Evolutionary conservation across 2,888 invertebrate species (phyloP), one percentile per base, ranked within the genome.

Genomic region (Heteropelma amictum): DNA sequence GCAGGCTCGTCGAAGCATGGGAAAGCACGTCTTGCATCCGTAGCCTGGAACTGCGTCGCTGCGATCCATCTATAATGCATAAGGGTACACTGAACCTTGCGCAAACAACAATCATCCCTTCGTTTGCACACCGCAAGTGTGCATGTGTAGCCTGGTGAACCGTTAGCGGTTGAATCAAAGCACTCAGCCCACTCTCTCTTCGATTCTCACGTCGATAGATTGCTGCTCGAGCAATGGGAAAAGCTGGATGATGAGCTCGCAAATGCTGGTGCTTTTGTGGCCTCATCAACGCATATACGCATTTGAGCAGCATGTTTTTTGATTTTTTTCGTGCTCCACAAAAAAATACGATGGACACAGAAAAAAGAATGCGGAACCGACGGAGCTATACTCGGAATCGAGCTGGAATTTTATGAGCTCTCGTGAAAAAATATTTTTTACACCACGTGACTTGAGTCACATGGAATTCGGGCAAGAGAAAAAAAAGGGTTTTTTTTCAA

Each of bases 1-100:
- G 94, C 94, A 0, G 96, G 96, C 87, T 96, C 96, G 87, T 96
- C 96, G 90, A 96, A 96, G 88, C 96, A 96, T 0, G 96, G 96
- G 89, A 96, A 96, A 3, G 95, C 95, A 71, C 93, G 92, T 12
- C 95, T 91, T 0, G 95, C 95, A 84, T 95, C 95, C 56, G 95
- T 95, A 1, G 95, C 93, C 86, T 96, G 95, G 87, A 96, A 95
- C 89, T 96, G 95, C 2, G 95, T 95, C 0, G 94, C 93, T 6
- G 94, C 95, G 83, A 95, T 92, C 95, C 95, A 95, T 89, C 95
- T 95, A 87, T 19, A 89, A 87, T 80, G 82, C 56, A 75, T 42
- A 75, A 77, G 67, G 42, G 63, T 17, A 58, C 33, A 56, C 38
- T 12, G 28, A 76, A 76, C 69, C 38, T 63, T 72, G 14, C 49